These are phyloP conservation scores for Okapia johnstoni DNA, from an alignment of 2,113 vertebrate genomes.

Conservation along the genomic window DNA sequence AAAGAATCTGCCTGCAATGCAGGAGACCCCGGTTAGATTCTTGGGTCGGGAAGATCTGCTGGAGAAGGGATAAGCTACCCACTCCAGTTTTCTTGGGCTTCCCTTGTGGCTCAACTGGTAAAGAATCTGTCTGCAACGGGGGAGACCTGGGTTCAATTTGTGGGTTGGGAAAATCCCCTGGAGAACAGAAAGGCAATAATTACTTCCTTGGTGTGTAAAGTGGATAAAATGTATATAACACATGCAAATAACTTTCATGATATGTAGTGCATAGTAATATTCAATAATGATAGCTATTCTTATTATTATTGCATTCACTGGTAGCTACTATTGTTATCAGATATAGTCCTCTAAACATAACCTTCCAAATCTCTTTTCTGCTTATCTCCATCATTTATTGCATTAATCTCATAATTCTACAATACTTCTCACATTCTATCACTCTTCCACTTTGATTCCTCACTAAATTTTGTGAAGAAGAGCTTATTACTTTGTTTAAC, in stretches of 20 bases:
- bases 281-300: not conserved
- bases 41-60: not conserved
- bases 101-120: not conserved
- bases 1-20: not conserved
- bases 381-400: not conserved
- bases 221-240: not conserved
- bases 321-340: not conserved
- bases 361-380: not conserved
- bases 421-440: not conserved
- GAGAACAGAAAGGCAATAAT: not conserved
- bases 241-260: not conserved
- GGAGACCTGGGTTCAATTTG: not conserved
- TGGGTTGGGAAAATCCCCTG: not conserved
- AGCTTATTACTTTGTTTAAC: not conserved
- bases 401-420: not conserved
- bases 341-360: not conserved
- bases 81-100: not conserved
- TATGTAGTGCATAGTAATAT: not conserved
- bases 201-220: not conserved
- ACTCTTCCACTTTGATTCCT: not conserved
- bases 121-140: not conserved
- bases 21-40: not conserved
- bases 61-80: not conserved
- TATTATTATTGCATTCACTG: not conserved
- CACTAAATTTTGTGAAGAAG: not conserved